Evolutionary conservation across 2,888 invertebrate species (phyloP).

Genomic region (Trissoscelio sp.): DNA sequence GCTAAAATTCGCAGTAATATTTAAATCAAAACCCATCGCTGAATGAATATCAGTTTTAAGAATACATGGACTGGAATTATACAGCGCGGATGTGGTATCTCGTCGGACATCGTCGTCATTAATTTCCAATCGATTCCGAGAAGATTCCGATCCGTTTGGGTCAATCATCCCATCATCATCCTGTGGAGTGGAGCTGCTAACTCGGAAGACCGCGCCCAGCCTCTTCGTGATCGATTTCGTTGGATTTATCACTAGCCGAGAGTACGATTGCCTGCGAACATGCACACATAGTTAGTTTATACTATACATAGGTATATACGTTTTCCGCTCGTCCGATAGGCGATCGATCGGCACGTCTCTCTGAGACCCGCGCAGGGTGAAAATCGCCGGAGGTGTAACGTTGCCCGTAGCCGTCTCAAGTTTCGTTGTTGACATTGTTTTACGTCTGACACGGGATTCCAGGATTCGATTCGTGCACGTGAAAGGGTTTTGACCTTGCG

Average conservation of each 20-base stretch:
- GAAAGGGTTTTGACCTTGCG: constrained; percentile 61
- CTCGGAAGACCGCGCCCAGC: constrained; percentile 35
- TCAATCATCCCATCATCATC: constrained; percentile 46
- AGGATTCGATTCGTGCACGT: constrained; percentile 43
- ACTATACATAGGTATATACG: too few relatives aligned
- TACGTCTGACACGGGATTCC: constrained; percentile 36
- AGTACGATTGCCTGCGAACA: constrained; percentile 17
- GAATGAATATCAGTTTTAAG: too few relatives aligned
- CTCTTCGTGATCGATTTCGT: constrained; percentile 46
- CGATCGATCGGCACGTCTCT: too few relatives aligned
- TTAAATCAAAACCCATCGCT: neutral
- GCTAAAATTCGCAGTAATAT: too few relatives aligned
- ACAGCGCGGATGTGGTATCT: neutral
- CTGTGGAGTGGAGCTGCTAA: neutral
- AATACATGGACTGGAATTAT: neutral
- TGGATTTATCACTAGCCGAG: constrained; percentile 29
- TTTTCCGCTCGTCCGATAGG: too few relatives aligned
- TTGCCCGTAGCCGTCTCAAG: constrained; percentile 30
- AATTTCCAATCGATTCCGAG: constrained; percentile 53
- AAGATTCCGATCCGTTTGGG: constrained; percentile 37
- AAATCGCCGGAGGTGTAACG: constrained; percentile 36
- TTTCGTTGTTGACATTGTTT: constrained; percentile 54
- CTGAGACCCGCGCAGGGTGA: constrained; percentile 19
- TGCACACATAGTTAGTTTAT: constrained; percentile 14
- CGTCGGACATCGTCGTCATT: constrained; percentile 29